phyloP scores from a whole-genome alignment of 2,797 vertebrate species.

The Rhinatrema bivittatum region DNA sequence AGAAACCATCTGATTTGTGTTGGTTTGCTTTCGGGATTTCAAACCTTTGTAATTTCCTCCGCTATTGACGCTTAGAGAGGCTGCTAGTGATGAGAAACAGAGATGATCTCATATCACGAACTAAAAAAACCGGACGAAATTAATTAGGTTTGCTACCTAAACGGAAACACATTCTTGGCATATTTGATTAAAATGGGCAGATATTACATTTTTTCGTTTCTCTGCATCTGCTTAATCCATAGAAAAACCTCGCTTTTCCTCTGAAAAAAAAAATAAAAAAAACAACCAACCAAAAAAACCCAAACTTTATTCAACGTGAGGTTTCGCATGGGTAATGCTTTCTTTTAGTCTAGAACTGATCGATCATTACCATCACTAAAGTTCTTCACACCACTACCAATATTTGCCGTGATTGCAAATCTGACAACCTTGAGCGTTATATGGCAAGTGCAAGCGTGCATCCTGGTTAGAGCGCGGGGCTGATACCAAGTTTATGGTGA shows the following conservation, averaged over 20 bases:
- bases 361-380: neutral
- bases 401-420: neutral
- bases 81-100: neutral
- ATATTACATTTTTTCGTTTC: neutral
- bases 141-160: neutral
- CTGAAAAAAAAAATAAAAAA: fast-evolving
- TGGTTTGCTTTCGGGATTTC: constrained; percentile 6
- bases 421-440: no score
- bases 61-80: neutral
- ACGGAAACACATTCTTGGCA: neutral
- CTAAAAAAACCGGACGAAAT: constrained; percentile 2
- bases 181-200: neutral
- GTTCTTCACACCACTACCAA: neutral
- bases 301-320: neutral
- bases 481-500: neutral
- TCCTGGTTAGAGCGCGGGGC: no score
- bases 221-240: neutral
- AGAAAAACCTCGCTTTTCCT: neutral
- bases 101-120: neutral
- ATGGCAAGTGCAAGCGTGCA: no score
- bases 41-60: constrained; percentile 12
- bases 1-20: constrained; percentile 27
- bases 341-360: fast-evolving
- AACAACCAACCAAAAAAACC: no score
- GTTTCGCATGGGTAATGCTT: fast-evolving